Base-by-base conservation (phyloP, 2,888 invertebrate species). In the Acrocera orbiculus region DNA sequence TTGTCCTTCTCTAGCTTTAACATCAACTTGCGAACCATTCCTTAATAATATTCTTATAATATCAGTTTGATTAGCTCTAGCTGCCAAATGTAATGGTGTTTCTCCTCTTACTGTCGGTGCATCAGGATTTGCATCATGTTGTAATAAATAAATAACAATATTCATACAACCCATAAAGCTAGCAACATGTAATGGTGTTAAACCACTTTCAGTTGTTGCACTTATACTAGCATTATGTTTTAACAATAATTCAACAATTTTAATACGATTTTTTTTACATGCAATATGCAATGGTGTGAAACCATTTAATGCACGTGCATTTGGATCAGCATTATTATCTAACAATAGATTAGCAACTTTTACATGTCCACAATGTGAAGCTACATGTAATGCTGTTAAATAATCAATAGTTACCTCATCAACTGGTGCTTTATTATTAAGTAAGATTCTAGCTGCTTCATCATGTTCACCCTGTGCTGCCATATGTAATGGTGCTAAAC, bases 81-180 rank as follows among this genome's bases (percentile, higher is more conserved):
- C 92, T 0, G 96, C 96, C 40, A 96, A 67, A 59, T 96, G 96
- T 27, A 96, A 66, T 2, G 96, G 90, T 1, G 95, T 95, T 64
- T 98, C 96, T 1, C 93, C 95, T 14, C 96, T 69, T 15, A 96
- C 86, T 2, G 96, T 98, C 39, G 87, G 81, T 35, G 86, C 80
- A 64, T 96, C 93, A 2, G 90, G 85, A 51, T 78, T 80, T 14
- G 93, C 93, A 42, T 90, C 89, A 49, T 92, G 80, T 62, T 89
- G 86, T 40, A 96, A 70, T 54, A 98, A 67, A 62, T 85, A 92
- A 50, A 96, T 81, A 42, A 95, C 95, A 52, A 98, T 95, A 65
- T 95, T 93, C 87, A 95, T 90, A 61, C 93, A 93, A 38, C 96
- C 96, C 95, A 98, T 96, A 67, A 98, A 96, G 47, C 92, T 81